Percentiles rank a stretch among this genome's conserved stretches.
Evolutionary conservation across 1,140 invertebrate species (phyloP).

Genomic region (Caerostris extrusa): DNA sequence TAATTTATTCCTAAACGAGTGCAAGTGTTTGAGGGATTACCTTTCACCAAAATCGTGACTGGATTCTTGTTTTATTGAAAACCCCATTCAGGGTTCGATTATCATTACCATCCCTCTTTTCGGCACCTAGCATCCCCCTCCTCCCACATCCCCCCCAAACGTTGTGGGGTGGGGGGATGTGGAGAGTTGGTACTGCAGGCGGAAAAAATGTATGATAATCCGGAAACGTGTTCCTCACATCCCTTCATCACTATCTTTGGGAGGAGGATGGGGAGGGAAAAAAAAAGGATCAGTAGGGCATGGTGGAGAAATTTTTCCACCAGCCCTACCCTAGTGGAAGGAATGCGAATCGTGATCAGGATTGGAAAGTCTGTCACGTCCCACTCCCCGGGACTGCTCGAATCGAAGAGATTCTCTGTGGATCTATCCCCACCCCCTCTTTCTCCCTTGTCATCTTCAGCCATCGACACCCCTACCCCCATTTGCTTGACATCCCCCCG

Average conservation of each 20-base stretch:
- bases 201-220: slow-evolving; percentile 55
- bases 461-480: background rate
- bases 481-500: background rate
- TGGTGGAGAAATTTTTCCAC: background rate
- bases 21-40: background rate
- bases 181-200: background rate
- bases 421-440: background rate
- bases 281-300: background rate
- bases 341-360: slow-evolving; percentile 56
- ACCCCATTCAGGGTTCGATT: background rate
- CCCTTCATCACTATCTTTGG: background rate
- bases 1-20: background rate
- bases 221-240: slow-evolving; percentile 21
- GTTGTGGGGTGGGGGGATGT: background rate
- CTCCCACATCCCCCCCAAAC: background rate
- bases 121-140: background rate
- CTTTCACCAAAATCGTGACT: background rate
- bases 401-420: background rate
- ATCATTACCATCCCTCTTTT: background rate
- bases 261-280: background rate
- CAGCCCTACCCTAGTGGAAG: background rate
- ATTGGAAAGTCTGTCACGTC: slow-evolving; percentile 24
- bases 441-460: background rate
- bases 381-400: slow-evolving; percentile 5
- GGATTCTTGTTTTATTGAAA: background rate